These are phyloP conservation scores for Scolopax mira DNA, from an alignment of 2,113 vertebrate species.

Conservation along the genomic window DNA sequence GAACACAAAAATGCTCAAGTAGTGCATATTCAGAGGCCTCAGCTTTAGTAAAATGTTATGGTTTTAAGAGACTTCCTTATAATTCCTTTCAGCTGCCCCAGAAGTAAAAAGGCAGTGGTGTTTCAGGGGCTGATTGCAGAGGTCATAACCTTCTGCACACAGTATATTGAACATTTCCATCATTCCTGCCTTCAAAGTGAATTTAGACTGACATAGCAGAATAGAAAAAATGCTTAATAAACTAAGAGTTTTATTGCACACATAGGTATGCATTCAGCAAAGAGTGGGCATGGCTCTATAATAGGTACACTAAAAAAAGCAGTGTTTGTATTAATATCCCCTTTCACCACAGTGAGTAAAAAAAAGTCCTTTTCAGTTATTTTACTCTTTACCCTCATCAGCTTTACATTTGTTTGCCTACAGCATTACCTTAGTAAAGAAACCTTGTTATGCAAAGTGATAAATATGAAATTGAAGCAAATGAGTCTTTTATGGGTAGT, in stretches of 20 bases:
- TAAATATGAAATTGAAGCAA: neutral
- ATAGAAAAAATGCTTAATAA: constrained; percentile 56
- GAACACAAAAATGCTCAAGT: neutral
- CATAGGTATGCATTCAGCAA: constrained; percentile 37
- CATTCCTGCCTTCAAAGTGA: constrained; percentile 66
- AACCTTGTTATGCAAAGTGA: neutral
- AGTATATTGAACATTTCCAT: constrained; percentile 74
- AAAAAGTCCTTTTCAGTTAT: neutral
- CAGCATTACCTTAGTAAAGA: neutral
- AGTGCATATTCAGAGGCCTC: constrained; percentile 14
- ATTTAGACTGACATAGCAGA: constrained; percentile 61
- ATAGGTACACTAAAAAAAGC: constrained; percentile 5
- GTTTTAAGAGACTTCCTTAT: neutral
- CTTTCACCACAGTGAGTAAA: neutral
- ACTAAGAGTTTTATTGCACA: constrained; percentile 43
- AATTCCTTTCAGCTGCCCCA: constrained; percentile 17
- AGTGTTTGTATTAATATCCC: neutral
- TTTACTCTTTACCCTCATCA: neutral
- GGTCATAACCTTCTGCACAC: constrained; percentile 56
- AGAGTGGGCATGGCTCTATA: neutral
- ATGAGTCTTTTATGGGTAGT: neutral
- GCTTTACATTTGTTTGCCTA: neutral
- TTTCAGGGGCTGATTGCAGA: constrained; percentile 12
- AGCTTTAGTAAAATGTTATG: neutral
- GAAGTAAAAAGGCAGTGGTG: neutral